Evolutionary conservation across 92 coral and sea anemone genomes (phyloP).

Genomic region (Palythoa grandiflora): DNA sequence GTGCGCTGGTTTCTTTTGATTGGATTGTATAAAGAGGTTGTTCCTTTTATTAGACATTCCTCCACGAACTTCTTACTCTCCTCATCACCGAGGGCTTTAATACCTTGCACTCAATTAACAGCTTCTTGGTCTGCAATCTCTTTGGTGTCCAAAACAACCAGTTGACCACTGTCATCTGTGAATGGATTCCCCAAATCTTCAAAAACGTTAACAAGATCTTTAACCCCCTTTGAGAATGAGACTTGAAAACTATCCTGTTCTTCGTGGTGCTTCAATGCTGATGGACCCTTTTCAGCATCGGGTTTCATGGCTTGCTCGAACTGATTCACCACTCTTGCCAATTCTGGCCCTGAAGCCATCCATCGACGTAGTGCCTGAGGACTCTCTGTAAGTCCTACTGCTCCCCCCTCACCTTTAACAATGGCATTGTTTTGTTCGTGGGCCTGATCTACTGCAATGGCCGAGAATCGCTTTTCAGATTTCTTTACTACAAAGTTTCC

Average conservation of each 20-base stretch:
- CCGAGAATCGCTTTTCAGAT: slow-evolving; percentile 32
- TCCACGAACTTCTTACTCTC: slow-evolving; percentile 30
- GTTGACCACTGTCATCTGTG: slow-evolving; percentile 27
- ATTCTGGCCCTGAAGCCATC: slow-evolving; percentile 21
- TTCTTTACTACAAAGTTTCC: slow-evolving; percentile 28
- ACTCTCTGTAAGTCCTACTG: slow-evolving; percentile 16
- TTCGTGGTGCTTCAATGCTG: slow-evolving; percentile 21
- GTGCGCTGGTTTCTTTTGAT: slow-evolving; percentile 35
- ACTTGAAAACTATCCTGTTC: slow-evolving; percentile 7
- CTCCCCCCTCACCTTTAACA: slow-evolving; percentile 19
- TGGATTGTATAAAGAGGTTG: slow-evolving; percentile 30
- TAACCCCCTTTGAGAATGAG: slow-evolving; percentile 12
- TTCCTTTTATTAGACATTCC: slow-evolving; percentile 30
- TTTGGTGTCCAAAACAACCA: slow-evolving; percentile 33
- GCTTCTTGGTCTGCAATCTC: slow-evolving; percentile 31
- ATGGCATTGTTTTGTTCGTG: slow-evolving; percentile 17
- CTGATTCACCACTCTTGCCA: slow-evolving; percentile 17
- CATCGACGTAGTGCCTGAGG: slow-evolving; percentile 22
- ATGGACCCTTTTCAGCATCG: slow-evolving; percentile 17
- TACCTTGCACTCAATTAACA: slow-evolving; percentile 18
- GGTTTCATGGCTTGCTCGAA: slow-evolving; percentile 10
- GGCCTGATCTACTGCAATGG: slow-evolving; percentile 20
- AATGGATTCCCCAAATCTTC: slow-evolving; percentile 24
- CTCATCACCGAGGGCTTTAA: slow-evolving; percentile 34
- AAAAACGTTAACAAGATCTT: slow-evolving; percentile 20